phyloP scores from a whole-genome alignment of 2,797 vertebrate genomes.

The Gouania willdenowi region DNA sequence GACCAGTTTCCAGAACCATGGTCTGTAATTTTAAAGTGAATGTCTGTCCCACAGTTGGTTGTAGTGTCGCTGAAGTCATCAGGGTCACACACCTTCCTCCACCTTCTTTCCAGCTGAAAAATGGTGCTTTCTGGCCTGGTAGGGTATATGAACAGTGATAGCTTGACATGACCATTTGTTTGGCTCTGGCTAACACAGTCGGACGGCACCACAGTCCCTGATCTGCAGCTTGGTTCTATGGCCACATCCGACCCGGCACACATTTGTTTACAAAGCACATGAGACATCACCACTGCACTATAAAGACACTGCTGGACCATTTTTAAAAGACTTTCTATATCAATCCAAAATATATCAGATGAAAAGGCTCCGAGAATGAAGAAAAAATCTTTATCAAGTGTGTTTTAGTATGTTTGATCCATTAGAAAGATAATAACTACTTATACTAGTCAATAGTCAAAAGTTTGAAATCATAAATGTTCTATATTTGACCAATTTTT shows the following conservation, averaged over 20 bases:
- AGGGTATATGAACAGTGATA: conserved; percentile 71
- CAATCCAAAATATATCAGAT: too few species aligned
- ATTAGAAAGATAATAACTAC: too few species aligned
- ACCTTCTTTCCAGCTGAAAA: conserved; percentile 68
- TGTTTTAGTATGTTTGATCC: too few species aligned
- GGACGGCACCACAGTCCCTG: conserved; percentile 61
- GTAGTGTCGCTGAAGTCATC: conserved; percentile 63
- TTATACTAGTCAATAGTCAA: too few species aligned
- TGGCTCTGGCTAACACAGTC: conserved; percentile 71
- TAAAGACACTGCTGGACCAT: background rate
- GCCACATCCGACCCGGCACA: conserved; percentile 58
- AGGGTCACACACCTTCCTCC: conserved; percentile 64
- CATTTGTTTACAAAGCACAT: conserved; percentile 42
- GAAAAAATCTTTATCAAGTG: too few species aligned
- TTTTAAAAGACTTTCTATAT: too few species aligned
- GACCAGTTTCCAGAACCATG: conserved; percentile 30
- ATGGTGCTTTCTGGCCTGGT: conserved; percentile 63
- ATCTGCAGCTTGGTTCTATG: conserved; percentile 54
- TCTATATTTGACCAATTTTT: too few species aligned
- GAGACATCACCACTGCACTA: conserved; percentile 16
- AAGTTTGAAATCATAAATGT: too few species aligned
- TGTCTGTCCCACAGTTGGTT: conserved; percentile 64
- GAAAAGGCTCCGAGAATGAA: too few species aligned
- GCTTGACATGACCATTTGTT: conserved; percentile 75
- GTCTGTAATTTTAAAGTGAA: conserved; percentile 60